Percentiles rank a stretch among this genome's conserved stretches.
These are phyloP conservation scores for Bostrychus sinensis DNA, from an alignment of 2,113 vertebrate species.

Conservation along the genomic window DNA sequence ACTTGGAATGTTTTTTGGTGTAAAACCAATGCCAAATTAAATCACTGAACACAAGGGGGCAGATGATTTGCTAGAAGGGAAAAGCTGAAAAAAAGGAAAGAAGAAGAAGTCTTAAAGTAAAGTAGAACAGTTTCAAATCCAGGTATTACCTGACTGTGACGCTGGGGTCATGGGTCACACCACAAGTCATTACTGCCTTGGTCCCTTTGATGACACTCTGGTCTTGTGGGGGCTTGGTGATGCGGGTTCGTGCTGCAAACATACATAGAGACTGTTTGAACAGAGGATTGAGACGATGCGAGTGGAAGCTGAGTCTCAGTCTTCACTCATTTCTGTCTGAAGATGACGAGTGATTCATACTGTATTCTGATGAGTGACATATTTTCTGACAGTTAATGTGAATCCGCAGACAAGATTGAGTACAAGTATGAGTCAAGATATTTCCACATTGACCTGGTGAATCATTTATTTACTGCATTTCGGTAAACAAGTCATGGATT, in stretches of 20 bases:
- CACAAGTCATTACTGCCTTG: slow-evolving; percentile 92
- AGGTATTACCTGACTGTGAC: slow-evolving; percentile 86
- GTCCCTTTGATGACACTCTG: slow-evolving; percentile 99
- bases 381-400: slow-evolving; percentile 21
- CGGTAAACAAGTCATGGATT: slow-evolving; percentile 26
- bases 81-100: background rate
- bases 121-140: background rate
- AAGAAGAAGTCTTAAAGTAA: background rate
- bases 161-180: slow-evolving; percentile 92
- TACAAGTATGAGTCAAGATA: slow-evolving; percentile 10
- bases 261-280: slow-evolving; percentile 40
- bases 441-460: slow-evolving; percentile 23
- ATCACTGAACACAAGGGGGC: background rate
- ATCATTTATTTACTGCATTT: background rate
- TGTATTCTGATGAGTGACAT: background rate
- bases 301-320: slow-evolving; percentile 16
- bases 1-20: too few species aligned
- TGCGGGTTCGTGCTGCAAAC: slow-evolving; percentile 90
- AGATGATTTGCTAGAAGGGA: background rate
- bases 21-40: background rate
- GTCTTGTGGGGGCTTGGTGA: slow-evolving; percentile 90
- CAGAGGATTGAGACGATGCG: slow-evolving; percentile 24
- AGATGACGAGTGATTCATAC: slow-evolving; percentile 27
- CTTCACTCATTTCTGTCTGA: slow-evolving; percentile 37
- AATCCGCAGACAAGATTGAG: slow-evolving; percentile 27